phyloP scores from a whole-genome alignment of 2,113 vertebrate genomes.

The Thymallus thymallus region DNA sequence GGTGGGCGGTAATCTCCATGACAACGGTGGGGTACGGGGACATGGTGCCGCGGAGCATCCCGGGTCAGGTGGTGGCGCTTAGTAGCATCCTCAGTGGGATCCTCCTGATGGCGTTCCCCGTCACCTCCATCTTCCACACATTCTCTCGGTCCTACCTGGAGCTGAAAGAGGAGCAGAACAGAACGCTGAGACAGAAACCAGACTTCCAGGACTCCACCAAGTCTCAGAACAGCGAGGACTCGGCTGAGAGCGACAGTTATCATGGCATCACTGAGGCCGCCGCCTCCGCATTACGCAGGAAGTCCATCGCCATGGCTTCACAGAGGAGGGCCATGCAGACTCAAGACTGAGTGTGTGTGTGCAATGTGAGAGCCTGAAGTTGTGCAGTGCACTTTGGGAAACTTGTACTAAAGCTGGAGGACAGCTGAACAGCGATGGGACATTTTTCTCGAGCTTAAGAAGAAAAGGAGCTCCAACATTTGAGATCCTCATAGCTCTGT shows the following conservation, averaged over 20 bases:
- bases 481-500: conserved; percentile 2
- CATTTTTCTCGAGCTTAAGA: conserved; percentile 14
- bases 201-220: conserved; percentile 78
- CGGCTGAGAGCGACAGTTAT: conserved; percentile 61
- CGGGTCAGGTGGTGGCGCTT: conserved; percentile 93
- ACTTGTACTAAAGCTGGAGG: conserved; percentile 12
- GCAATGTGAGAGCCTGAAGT: conserved; percentile 10
- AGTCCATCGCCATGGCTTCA: conserved; percentile 34
- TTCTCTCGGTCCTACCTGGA: conserved; percentile 94
- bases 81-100: conserved; percentile 97
- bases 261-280: conserved; percentile 50
- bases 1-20: conserved; percentile 99
- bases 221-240: conserved; percentile 76
- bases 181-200: conserved; percentile 70
- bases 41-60: conserved; percentile 96
- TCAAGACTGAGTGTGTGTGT: conserved; percentile 37
- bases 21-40: conserved; percentile 96
- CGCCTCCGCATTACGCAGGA: conserved; percentile 40
- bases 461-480: background rate
- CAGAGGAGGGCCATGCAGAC: conserved; percentile 51
- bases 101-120: conserved; percentile 96
- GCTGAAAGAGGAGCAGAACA: conserved; percentile 88
- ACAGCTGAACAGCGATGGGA: conserved; percentile 29
- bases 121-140: conserved; percentile 96
- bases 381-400: conserved; percentile 11